Conservation (phyloP, 2,888 invertebrate species). For the Rhamphomyia laevipes region DNA sequence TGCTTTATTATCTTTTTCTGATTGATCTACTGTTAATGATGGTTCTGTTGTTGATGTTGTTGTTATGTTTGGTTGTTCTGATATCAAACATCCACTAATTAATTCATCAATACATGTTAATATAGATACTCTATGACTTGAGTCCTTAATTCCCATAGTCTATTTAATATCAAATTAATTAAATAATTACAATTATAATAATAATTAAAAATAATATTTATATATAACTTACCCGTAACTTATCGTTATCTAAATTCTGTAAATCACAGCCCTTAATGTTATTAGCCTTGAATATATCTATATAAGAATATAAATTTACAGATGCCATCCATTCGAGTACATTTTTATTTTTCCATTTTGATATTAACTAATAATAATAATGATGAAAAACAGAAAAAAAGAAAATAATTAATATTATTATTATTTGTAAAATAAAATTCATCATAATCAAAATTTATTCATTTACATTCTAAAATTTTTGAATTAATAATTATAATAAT, state of each 20-base stretch:
- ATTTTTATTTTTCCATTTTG: slow-evolving; percentile 56
- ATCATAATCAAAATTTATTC: too few relatives aligned
- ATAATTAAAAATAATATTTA: too few relatives aligned
- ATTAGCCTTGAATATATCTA: slow-evolving; percentile 57
- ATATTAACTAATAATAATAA: slow-evolving; percentile 56
- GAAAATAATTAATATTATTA: too few relatives aligned
- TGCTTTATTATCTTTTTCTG: too few relatives aligned
- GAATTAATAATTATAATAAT: too few relatives aligned
- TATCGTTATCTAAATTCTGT: slow-evolving; percentile 50
- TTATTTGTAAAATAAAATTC: too few relatives aligned
- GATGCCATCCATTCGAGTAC: slow-evolving; percentile 69
- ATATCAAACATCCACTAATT: slow-evolving; percentile 26
- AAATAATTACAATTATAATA: too few relatives aligned
- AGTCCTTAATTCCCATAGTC: slow-evolving; percentile 65
- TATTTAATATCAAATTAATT: slow-evolving; percentile 21
- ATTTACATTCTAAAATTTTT: too few relatives aligned
- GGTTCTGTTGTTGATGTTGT: neutral
- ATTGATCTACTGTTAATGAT: too few relatives aligned
- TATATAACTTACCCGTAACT: slow-evolving; percentile 47
- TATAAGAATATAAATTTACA: slow-evolving; percentile 56
- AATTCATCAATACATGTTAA: slow-evolving; percentile 56
- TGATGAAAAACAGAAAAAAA: too few relatives aligned
- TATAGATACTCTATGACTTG: slow-evolving; percentile 58
- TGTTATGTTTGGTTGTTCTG: slow-evolving; percentile 15
- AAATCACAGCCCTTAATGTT: slow-evolving; percentile 58